These are phyloP conservation scores for Cheilosia vernalis DNA, from an alignment of 2,888 invertebrate genomes.

Conservation along the genomic window DNA sequence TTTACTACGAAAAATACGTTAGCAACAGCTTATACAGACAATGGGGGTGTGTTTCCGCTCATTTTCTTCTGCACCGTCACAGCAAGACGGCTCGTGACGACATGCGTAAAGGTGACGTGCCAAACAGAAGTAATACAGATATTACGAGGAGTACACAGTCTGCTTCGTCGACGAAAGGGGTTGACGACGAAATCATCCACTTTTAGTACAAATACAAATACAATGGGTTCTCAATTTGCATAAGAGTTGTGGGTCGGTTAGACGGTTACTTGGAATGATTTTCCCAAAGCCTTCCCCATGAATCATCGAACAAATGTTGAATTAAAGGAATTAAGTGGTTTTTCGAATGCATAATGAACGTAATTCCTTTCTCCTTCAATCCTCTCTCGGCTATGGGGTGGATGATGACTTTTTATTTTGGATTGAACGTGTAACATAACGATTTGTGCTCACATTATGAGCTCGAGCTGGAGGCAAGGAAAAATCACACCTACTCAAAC, in stretches of 20 bases:
- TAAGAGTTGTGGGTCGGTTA: constrained; percentile 43
- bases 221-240: constrained; percentile 30
- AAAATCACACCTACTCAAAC: constrained; percentile 74
- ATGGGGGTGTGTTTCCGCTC: constrained; percentile 59
- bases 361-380: constrained; percentile 45
- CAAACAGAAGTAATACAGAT: constrained; percentile 46
- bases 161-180: constrained; percentile 15
- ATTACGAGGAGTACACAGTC: neutral
- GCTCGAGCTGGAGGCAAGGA: constrained; percentile 36
- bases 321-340: constrained; percentile 73
- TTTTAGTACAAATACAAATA: constrained; percentile 17
- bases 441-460: constrained; percentile 18
- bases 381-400: constrained; percentile 2
- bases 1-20: constrained; percentile 45
- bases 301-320: constrained; percentile 69
- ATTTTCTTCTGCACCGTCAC: constrained; percentile 48
- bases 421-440: constrained; percentile 32
- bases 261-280: constrained; percentile 9
- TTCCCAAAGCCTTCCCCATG: constrained; percentile 65
- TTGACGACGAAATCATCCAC: constrained; percentile 38
- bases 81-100: constrained; percentile 50
- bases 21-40: constrained; percentile 56
- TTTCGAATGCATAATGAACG: constrained; percentile 69
- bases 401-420: constrained; percentile 15
- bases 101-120: constrained; percentile 71